Evolutionary conservation across 2,888 invertebrate genomes (phyloP), one percentile per base, ranked within the genome.

Genomic region (Tridacna gigas): DNA sequence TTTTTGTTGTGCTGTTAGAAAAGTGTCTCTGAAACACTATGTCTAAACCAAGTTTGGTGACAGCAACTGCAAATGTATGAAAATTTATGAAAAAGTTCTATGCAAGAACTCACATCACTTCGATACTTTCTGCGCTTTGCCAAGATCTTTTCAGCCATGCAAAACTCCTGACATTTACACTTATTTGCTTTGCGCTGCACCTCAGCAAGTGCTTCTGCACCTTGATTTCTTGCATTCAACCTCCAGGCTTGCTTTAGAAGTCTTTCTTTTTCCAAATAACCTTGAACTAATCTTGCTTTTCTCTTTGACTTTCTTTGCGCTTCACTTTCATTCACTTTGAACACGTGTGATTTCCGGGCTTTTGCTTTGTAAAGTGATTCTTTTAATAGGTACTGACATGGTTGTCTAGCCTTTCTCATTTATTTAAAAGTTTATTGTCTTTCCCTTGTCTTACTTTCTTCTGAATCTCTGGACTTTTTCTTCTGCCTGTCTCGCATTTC

Each of bases 41-140:
- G 69, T n/a, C 45, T 28, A 61, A 78, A 78, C 78, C 78, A 71
- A 4, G 77, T 77, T 26, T 77, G 77, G 13, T 77, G 77, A 28
- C 77, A 77, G 28, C 77, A 67, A 67, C 67, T 77, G 26, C 77
- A 77, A 20, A 67, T 20, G 20, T 26, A 65, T 25, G 26, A 15
- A 47, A 56, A 22, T 37, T 60, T 71, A 28, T 78, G 67, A 20
- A 78, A 60, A 22, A 28, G 9, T 3, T 60, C 71, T 18, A 78
- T 60, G 60, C 67, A 71, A 37, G 13, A 5, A 13, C 25, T 28
- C 4, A 74, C 61, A 74, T 60, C 60, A 15, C 26, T 15, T 1
- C 74, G 61, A 74, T 74, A 74, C 37, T 74, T 74, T 25, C 61
- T 74, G 18, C 37, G 60, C n/a, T 74, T 74, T 26, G 61, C 7